Evolutionary conservation across 2,888 invertebrate species (phyloP).

Genomic region (Macaria notata): DNA sequence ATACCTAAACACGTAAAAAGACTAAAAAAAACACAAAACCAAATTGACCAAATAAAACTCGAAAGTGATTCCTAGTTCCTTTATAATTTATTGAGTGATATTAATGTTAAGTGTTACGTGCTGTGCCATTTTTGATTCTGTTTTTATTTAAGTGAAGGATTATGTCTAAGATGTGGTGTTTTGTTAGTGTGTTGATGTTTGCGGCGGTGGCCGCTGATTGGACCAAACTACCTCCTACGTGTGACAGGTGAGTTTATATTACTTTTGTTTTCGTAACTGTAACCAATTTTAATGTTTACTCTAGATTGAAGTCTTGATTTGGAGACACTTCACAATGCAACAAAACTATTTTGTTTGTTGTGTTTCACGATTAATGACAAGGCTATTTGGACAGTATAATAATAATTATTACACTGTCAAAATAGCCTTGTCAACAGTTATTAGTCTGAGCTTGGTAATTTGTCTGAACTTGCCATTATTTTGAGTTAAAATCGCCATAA

Average conservation of each 20-base stretch:
- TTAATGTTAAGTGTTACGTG: constrained; percentile 60
- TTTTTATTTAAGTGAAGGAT: constrained; percentile 34
- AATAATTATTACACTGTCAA: too few species aligned
- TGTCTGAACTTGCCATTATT: too few species aligned
- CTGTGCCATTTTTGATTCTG: constrained; percentile 51
- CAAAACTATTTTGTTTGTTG: too few species aligned
- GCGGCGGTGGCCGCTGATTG: constrained; percentile 62
- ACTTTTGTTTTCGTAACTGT: too few species aligned
- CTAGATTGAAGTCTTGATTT: too few species aligned
- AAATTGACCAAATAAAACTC: constrained; percentile 38
- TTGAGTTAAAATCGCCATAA: too few species aligned
- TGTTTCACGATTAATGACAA: too few species aligned
- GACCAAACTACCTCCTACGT: constrained; percentile 74
- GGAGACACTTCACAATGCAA: too few species aligned
- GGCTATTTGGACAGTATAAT: too few species aligned
- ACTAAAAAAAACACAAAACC: constrained; percentile 25
- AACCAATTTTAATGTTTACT: too few species aligned
- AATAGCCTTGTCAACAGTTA: too few species aligned
- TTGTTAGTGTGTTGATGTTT: constrained; percentile 49
- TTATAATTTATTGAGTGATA: constrained; percentile 65
- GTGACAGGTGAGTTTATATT: constrained; percentile 73
- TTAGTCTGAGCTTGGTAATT: too few species aligned
- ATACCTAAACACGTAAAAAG: constrained; percentile 67
- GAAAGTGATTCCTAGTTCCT: constrained; percentile 47
- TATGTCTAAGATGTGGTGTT: constrained; percentile 57